Evolutionary conservation across 1,140 invertebrate genomes (phyloP).

Genomic region (Paracyclopina nana): DNA sequence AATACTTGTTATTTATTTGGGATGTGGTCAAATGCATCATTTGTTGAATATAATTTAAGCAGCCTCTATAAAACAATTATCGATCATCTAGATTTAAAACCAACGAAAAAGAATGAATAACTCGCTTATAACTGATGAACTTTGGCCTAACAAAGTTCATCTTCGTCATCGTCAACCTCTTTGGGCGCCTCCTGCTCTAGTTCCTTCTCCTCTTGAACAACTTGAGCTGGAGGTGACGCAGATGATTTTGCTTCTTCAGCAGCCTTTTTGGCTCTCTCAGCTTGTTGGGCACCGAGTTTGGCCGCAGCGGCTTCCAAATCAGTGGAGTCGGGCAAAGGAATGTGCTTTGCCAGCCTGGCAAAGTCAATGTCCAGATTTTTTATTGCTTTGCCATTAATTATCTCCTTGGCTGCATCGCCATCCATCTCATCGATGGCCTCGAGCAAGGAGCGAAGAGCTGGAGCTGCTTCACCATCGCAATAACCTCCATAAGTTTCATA

Average conservation of each 20-base stretch:
- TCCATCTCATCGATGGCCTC: slow-evolving; percentile 2
- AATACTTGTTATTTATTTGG: too few relatives aligned
- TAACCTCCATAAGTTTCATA: background rate
- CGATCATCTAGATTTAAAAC: too few relatives aligned
- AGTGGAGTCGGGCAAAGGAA: background rate
- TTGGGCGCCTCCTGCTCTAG: too few relatives aligned
- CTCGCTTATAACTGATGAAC: too few relatives aligned
- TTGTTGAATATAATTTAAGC: too few relatives aligned
- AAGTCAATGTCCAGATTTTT: slow-evolving; percentile 8
- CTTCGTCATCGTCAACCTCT: background rate
- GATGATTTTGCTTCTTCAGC: background rate
- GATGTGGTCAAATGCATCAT: too few relatives aligned
- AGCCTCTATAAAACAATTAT: too few relatives aligned
- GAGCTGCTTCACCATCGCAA: background rate
- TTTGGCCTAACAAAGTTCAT: slow-evolving; percentile 9
- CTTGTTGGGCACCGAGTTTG: background rate
- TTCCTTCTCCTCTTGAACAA: background rate
- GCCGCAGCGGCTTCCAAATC: slow-evolving; percentile 7
- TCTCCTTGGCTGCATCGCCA: slow-evolving; percentile 2
- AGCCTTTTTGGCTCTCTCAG: background rate
- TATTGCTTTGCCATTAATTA: background rate
- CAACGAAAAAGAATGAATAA: too few relatives aligned
- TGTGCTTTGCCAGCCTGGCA: background rate
- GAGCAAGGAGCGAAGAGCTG: background rate
- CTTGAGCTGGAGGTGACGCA: background rate